Percentiles rank a stretch among this genome's conserved stretches.
phyloP scores from a whole-genome alignment of 2,797 vertebrate genomes.

The Mus caroli region DNA sequence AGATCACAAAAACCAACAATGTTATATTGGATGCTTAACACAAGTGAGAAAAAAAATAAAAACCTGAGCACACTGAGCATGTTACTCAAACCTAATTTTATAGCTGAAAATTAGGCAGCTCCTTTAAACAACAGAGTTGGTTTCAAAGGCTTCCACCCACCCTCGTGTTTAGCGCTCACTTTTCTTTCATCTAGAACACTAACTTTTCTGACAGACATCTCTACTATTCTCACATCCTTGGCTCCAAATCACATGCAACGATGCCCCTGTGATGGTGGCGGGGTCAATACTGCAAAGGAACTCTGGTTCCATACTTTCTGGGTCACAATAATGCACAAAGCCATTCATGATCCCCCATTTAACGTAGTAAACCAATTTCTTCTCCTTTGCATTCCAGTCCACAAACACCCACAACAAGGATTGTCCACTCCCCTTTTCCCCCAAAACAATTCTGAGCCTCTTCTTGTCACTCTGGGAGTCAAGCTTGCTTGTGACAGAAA shows the following conservation, averaged over 20 bases:
- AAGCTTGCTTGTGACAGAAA: slow-evolving; percentile 80
- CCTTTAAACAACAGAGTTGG: slow-evolving; percentile 68
- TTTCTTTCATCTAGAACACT: slow-evolving; percentile 67
- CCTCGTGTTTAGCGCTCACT: slow-evolving; percentile 35
- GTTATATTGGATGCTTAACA: slow-evolving; percentile 74
- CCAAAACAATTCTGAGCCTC: slow-evolving; percentile 75
- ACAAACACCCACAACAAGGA: slow-evolving; percentile 80
- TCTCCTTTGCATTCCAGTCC: slow-evolving; percentile 66
- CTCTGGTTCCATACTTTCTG: slow-evolving; percentile 82
- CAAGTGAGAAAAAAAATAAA: slow-evolving; percentile 40
- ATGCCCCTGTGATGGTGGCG: slow-evolving; percentile 55
- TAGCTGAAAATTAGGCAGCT: slow-evolving; percentile 79
- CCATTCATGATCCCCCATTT: slow-evolving; percentile 6
- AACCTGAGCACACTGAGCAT: slow-evolving; percentile 69
- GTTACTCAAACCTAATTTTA: slow-evolving; percentile 79
- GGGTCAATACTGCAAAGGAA: slow-evolving; percentile 81
- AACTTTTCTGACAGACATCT: slow-evolving; percentile 65
- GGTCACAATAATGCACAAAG: slow-evolving; percentile 72
- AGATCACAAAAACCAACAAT: slow-evolving; percentile 63
- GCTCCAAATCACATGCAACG: slow-evolving; percentile 79
- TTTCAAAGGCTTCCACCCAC: slow-evolving; percentile 77
- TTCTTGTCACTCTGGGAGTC: slow-evolving; percentile 61
- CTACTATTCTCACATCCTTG: slow-evolving; percentile 68
- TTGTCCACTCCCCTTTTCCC: slow-evolving; percentile 51
- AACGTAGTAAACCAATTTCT: slow-evolving; percentile 43